Percentiles rank a stretch among this genome's conserved stretches.
Conservation (phyloP, 1,140 invertebrate genomes). For the Lepidotrigona ventralis region DNA sequence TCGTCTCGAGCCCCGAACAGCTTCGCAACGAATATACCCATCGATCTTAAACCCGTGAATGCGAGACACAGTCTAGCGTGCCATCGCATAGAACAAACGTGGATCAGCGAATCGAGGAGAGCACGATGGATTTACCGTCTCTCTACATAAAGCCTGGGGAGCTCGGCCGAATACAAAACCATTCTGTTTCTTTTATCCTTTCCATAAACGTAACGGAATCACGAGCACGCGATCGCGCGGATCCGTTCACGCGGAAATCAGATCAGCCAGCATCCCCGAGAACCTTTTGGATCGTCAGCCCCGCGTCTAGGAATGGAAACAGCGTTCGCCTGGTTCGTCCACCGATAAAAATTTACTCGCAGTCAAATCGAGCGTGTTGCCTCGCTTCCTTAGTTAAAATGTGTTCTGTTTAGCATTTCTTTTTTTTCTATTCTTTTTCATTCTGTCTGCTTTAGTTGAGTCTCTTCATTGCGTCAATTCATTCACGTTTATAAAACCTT, state of each 20-base stretch:
- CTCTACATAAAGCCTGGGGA: neutral
- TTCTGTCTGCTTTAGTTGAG: too few species aligned
- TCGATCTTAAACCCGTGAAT: neutral
- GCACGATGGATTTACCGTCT: conserved; percentile 1
- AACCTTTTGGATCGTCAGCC: neutral
- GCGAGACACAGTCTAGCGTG: neutral
- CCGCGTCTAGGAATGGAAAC: neutral
- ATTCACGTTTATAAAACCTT: too few species aligned
- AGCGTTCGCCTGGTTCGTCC: neutral
- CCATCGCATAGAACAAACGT: neutral
- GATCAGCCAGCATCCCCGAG: neutral
- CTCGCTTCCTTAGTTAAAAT: neutral
- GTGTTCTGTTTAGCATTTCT: neutral
- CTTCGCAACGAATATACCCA: too few species aligned
- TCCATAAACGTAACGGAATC: neutral
- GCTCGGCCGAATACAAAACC: neutral
- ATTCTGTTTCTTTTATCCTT: neutral
- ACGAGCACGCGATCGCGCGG: neutral
- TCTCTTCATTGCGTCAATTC: too few species aligned
- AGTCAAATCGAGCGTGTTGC: neutral
- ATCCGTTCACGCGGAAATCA: conserved; percentile 6
- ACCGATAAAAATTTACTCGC: conserved; percentile 33
- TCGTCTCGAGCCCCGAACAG: too few species aligned
- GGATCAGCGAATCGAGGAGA: neutral
- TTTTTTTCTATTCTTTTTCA: neutral